Conservation (phyloP, 2,797 vertebrate genomes). For the Brachyalestes nurse region DNA sequence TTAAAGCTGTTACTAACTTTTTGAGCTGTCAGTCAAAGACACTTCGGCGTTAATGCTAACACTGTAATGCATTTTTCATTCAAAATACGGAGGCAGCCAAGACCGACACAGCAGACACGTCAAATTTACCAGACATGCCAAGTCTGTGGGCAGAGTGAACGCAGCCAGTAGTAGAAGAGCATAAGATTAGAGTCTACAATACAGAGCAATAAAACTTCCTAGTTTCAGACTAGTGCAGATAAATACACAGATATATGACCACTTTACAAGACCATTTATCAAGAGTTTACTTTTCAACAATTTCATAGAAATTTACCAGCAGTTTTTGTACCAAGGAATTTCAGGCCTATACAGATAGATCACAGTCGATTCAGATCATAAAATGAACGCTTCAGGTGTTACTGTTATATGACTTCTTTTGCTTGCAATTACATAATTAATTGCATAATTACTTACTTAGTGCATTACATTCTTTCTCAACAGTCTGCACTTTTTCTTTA, state of each 20-base stretch:
- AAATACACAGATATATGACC: background rate
- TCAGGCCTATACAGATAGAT: background rate
- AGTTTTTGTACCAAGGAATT: no score
- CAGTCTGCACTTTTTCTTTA: no score
- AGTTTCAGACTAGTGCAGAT: background rate
- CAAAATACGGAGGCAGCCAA: background rate
- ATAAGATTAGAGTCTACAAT: background rate
- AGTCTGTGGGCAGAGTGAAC: constrained; percentile 6
- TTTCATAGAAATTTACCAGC: background rate
- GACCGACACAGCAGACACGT: background rate
- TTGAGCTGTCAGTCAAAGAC: background rate
- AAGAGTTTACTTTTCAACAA: background rate
- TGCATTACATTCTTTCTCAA: no score
- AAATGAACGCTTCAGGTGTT: no score
- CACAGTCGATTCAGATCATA: no score
- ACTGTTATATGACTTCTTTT: no score
- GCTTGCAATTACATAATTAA: no score
- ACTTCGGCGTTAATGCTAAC: background rate
- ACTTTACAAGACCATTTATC: background rate
- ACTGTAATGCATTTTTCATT: constrained; percentile 5
- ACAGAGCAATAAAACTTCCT: background rate
- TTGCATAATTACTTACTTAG: no score
- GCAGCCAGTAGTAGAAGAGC: constrained; percentile 1
- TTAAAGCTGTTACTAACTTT: constrained; percentile 12
- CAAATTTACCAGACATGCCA: background rate